These are phyloP conservation scores for Steinernema feltiae DNA, from an alignment of 1,140 invertebrate species.

Conservation along the genomic window DNA sequence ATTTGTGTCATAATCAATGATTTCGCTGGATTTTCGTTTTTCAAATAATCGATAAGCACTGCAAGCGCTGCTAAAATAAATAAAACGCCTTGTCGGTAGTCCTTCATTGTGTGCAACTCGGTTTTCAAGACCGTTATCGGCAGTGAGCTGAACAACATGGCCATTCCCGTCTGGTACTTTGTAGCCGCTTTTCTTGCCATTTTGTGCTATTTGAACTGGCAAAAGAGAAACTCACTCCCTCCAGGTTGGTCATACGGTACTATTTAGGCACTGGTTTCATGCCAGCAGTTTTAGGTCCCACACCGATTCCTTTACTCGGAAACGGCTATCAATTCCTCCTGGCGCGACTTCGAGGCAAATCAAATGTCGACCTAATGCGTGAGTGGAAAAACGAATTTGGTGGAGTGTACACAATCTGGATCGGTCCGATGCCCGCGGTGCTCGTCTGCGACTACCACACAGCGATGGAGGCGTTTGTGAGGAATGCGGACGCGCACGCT, in stretches of 20 bases:
- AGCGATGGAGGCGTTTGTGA: neutral
- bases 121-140: too few relatives aligned
- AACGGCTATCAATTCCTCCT: neutral
- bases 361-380: neutral
- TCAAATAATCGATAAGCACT: too few relatives aligned
- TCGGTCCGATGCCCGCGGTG: neutral
- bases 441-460: neutral
- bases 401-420: neutral
- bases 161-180: neutral
- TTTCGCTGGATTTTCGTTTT: too few relatives aligned
- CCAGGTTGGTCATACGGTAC: neutral
- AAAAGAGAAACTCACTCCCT: neutral
- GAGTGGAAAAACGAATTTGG: neutral
- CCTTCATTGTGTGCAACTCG: too few relatives aligned
- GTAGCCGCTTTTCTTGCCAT: neutral
- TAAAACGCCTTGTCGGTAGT: too few relatives aligned
- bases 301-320: neutral
- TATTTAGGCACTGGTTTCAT: neutral
- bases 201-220: neutral
- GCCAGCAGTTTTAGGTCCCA: neutral
- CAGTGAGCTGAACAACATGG: too few relatives aligned
- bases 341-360: neutral
- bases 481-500: neutral
- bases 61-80: too few relatives aligned
- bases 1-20: too few relatives aligned